phyloP scores from a whole-genome alignment of 2,113 vertebrate genomes.

The Choloepus hoffmanni region DNA sequence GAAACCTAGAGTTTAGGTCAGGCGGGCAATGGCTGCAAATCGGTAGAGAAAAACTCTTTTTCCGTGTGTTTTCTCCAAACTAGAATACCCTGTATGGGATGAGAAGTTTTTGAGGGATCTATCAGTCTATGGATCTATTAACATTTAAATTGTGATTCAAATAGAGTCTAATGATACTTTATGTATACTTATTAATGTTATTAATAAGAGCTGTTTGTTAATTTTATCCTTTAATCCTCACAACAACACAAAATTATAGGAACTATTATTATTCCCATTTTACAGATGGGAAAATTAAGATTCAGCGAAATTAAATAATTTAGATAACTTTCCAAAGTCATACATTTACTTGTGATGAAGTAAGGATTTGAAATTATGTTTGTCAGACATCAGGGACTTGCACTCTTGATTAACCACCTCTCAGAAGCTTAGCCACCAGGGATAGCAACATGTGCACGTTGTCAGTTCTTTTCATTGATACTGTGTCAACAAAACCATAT shows the following conservation, averaged over 20 bases:
- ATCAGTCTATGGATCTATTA: neutral
- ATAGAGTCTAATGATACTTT: neutral
- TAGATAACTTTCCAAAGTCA: conserved; percentile 46
- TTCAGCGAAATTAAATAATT: neutral
- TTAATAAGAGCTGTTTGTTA: neutral
- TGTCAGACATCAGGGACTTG: neutral
- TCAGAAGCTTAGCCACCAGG: neutral
- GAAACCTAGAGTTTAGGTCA: neutral
- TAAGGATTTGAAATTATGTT: neutral
- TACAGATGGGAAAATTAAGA: neutral
- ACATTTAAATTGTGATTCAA: neutral
- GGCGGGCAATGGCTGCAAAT: neutral
- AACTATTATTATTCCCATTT: neutral
- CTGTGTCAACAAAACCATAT: conserved; percentile 69
- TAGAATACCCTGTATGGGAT: neutral
- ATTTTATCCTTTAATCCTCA: neutral
- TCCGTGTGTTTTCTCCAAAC: neutral
- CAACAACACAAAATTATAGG: neutral
- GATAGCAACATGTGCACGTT: conserved; percentile 4
- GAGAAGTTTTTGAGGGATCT: neutral
- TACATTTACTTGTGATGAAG: neutral
- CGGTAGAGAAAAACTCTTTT: neutral
- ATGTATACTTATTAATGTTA: neutral
- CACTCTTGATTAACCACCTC: conserved; percentile 60
- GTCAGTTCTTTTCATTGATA: conserved; percentile 63